These are phyloP conservation scores for Lycophotia porphyrea DNA, from an alignment of 2,888 invertebrate species.

Conservation along the genomic window DNA sequence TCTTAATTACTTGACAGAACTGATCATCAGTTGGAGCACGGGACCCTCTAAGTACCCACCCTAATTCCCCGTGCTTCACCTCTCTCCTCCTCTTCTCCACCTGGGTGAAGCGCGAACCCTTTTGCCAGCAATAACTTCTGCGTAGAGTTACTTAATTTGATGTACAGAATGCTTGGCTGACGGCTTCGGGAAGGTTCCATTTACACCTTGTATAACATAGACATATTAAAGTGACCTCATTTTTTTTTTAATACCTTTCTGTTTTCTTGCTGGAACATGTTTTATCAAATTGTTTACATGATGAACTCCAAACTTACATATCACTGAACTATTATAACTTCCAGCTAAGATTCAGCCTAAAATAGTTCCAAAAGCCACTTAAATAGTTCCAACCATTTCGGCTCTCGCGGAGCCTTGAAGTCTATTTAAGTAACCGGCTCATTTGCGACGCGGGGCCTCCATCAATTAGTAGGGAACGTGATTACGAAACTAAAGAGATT, in stretches of 20 bases:
- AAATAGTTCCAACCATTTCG: conserved; percentile 20
- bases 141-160: too few relatives aligned
- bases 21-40: too few relatives aligned
- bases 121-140: too few relatives aligned
- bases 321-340: neutral
- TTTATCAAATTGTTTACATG: neutral
- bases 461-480: conserved; percentile 65
- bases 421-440: conserved; percentile 48
- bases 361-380: conserved; percentile 18
- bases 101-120: too few relatives aligned
- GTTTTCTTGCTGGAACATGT: neutral
- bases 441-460: conserved; percentile 51
- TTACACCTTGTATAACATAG: neutral
- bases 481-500: conserved; percentile 64
- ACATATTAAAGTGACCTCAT: neutral
- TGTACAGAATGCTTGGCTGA: too few relatives aligned
- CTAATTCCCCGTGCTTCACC: too few relatives aligned
- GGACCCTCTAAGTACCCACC: too few relatives aligned
- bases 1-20: too few relatives aligned
- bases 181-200: too few relatives aligned
- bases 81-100: too few relatives aligned
- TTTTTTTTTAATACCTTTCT: neutral
- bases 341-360: neutral
- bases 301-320: neutral
- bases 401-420: conserved; percentile 24